Evolutionary conservation across 2,797 vertebrate genomes (phyloP).

Genomic region (Anisognathus igniventris): DNA sequence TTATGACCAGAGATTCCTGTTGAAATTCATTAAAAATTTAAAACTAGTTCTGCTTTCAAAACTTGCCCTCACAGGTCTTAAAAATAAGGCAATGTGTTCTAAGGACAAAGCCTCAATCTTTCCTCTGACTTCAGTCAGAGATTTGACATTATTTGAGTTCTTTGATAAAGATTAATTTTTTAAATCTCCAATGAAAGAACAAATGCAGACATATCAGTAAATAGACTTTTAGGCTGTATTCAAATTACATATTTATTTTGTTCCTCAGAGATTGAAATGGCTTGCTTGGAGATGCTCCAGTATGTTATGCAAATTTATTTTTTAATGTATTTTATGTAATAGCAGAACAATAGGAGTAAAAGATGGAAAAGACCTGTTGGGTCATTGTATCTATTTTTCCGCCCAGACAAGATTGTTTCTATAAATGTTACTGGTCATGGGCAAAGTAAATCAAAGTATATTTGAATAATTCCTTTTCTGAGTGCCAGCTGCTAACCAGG

Average conservation of each 20-base stretch:
- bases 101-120: neutral
- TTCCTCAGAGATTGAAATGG: constrained; percentile 2
- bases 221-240: neutral
- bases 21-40: neutral
- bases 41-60: neutral
- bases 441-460: neutral
- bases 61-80: neutral
- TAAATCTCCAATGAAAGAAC: neutral
- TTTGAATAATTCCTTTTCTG: neutral
- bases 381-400: neutral
- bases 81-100: neutral
- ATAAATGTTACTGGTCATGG: neutral
- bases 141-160: neutral
- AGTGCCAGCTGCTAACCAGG: neutral
- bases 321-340: constrained; percentile 8
- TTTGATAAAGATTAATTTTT: neutral
- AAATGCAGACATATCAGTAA: neutral
- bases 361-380: neutral
- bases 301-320: neutral
- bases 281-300: constrained; percentile 12
- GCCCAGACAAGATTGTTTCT: neutral
- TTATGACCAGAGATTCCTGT: neutral
- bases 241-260: constrained; percentile 16
- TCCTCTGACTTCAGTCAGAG: neutral
- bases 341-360: neutral